A percentile compares a stretch with the other conserved stretches of the same genome.
Evolutionary conservation across 2,888 invertebrate species (phyloP).

Genomic region (Scaptomyza parva): DNA sequence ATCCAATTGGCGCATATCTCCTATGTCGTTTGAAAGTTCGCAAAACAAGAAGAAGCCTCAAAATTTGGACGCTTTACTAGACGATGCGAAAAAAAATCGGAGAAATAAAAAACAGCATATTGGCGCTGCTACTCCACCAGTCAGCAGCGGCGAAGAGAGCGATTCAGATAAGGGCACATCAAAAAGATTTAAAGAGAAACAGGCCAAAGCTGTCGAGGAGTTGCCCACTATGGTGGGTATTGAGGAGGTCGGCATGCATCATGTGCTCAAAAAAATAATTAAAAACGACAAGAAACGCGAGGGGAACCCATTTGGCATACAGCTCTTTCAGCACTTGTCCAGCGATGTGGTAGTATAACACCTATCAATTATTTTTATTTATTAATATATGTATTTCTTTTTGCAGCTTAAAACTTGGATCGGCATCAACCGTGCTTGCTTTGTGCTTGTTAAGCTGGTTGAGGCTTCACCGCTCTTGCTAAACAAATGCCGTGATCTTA

Average conservation of each 20-base stretch:
- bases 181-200: conserved; percentile 22
- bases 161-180: conserved; percentile 27
- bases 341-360: conserved; percentile 86
- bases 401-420: conserved; percentile 88
- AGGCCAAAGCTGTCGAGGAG: conserved; percentile 1
- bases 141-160: conserved; percentile 36
- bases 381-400: conserved; percentile 18
- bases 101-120: conserved; percentile 55
- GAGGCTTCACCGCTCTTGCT: conserved; percentile 87
- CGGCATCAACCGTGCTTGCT: conserved; percentile 91
- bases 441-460: conserved; percentile 88
- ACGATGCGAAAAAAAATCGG: conserved; percentile 71
- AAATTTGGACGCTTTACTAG: conserved; percentile 75
- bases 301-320: conserved; percentile 87
- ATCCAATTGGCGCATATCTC: conserved; percentile 86
- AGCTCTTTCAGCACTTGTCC: conserved; percentile 86
- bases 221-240: conserved; percentile 85
- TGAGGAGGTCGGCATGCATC: conserved; percentile 91
- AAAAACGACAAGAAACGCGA: conserved; percentile 87
- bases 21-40: conserved; percentile 55
- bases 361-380: neutral
- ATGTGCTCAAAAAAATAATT: conserved; percentile 91
- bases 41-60: conserved; percentile 43
- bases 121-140: conserved; percentile 6
- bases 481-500: conserved; percentile 84